These are phyloP conservation scores for Cyrtorhinus lividipennis DNA, from an alignment of 1,140 invertebrate genomes.

Conservation along the genomic window DNA sequence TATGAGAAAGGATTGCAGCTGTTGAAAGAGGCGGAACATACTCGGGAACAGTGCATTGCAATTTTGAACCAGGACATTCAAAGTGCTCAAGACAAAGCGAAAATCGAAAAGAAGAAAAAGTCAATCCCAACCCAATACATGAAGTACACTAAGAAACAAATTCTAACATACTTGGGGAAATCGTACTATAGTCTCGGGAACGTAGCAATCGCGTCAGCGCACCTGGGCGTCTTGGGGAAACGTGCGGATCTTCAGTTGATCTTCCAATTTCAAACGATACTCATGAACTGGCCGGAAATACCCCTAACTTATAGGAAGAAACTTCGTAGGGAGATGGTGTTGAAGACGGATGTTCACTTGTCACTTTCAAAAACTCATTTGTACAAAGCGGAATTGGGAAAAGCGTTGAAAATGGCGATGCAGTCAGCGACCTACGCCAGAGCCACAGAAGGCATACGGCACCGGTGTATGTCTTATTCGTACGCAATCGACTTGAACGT, in stretches of 20 bases:
- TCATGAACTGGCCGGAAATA: slow-evolving; percentile 13
- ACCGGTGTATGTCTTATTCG: background rate
- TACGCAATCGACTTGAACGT: background rate
- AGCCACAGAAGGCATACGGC: background rate
- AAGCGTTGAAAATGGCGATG: slow-evolving; percentile 1
- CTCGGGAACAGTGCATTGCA: background rate
- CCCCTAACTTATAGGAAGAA: slow-evolving; percentile 1
- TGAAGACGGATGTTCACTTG: background rate
- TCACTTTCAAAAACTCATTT: slow-evolving; percentile 1
- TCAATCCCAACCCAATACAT: slow-evolving; percentile 2
- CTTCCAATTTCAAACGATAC: background rate
- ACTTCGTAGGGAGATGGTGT: background rate
- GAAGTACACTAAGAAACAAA: slow-evolving; percentile 11
- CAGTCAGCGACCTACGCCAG: background rate
- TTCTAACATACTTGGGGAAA: background rate
- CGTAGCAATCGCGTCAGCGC: background rate
- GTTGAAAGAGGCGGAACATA: slow-evolving; percentile 7
- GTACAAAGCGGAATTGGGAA: background rate
- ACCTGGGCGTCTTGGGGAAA: background rate
- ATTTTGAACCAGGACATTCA: slow-evolving; percentile 9
- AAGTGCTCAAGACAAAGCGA: slow-evolving; percentile 8
- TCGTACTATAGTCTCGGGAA: background rate
- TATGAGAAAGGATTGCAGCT: background rate
- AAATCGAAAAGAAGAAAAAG: slow-evolving; percentile 10
- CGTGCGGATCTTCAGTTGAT: background rate